These are phyloP conservation scores for Drosophila nigromelanica DNA, from an alignment of 1,140 invertebrate species.

Conservation along the genomic window DNA sequence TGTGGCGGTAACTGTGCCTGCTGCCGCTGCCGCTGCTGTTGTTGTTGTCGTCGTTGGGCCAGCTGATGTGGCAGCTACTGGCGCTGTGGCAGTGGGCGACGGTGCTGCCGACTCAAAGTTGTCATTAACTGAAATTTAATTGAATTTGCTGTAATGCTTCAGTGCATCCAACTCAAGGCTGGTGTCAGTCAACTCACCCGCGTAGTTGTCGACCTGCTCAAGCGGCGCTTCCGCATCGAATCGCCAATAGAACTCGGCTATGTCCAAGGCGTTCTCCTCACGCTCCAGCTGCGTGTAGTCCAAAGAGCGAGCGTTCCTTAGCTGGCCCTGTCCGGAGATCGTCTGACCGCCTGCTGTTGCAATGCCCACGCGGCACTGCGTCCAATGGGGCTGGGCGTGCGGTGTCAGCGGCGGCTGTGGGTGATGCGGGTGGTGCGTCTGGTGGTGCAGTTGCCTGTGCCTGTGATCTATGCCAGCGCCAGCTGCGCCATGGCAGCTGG, in stretches of 20 bases:
- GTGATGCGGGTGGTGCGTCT: constrained; percentile 36
- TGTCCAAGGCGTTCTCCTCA: constrained; percentile 78
- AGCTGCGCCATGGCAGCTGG: constrained; percentile 82
- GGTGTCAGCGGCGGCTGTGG: constrained; percentile 53
- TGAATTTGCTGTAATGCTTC: constrained; percentile 34
- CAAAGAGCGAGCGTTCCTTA: constrained; percentile 77
- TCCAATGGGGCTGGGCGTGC: constrained; percentile 70
- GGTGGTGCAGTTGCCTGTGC: constrained; percentile 31
- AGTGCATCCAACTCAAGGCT: constrained; percentile 36
- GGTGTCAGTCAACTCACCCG: constrained; percentile 47
- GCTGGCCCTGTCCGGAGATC: constrained; percentile 61
- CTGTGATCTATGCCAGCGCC: constrained; percentile 73
- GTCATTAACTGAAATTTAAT: constrained; percentile 47
- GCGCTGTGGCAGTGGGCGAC: constrained; percentile 22
- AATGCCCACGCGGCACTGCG: constrained; percentile 63
- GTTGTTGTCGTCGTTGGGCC: constrained; percentile 7
- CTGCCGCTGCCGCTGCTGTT: constrained; percentile 6
- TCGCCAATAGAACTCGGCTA: constrained; percentile 82
- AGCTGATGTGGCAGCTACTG: not conserved
- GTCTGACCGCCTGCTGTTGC: constrained; percentile 17
- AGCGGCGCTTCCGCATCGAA: constrained; percentile 74
- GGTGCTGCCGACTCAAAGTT: constrained; percentile 47
- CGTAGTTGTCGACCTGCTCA: constrained; percentile 62
- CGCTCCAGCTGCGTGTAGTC: constrained; percentile 74
- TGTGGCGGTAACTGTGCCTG: constrained; percentile 47